Percentiles rank a stretch among this genome's conserved stretches.
These are phyloP conservation scores for Drosophila oshimai DNA, from an alignment of 1,140 invertebrate species.

Conservation along the genomic window DNA sequence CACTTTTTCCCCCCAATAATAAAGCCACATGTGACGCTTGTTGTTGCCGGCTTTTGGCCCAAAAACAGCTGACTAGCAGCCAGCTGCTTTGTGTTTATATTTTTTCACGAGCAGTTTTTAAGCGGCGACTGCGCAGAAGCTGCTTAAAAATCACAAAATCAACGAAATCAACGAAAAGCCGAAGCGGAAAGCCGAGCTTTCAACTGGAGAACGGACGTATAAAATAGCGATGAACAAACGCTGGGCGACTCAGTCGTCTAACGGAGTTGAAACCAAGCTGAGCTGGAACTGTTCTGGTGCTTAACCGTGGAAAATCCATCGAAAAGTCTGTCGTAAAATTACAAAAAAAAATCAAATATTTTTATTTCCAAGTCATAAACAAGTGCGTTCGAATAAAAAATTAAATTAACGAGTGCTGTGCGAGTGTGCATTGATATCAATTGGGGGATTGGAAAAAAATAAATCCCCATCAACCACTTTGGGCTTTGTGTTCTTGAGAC, in stretches of 20 bases:
- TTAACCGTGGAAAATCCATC: conserved; percentile 19
- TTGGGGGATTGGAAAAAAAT: conserved; percentile 20
- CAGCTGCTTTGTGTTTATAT: conserved; percentile 80
- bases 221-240: conserved; percentile 57
- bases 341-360: conserved; percentile 5
- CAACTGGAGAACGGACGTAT: conserved; percentile 48
- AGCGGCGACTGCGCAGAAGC: conserved; percentile 48
- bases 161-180: background rate
- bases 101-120: conserved; percentile 40
- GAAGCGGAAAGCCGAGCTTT: conserved; percentile 66
- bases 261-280: conserved; percentile 64
- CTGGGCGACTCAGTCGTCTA: conserved; percentile 68
- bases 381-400: conserved; percentile 33
- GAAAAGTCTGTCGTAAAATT: conserved; percentile 24
- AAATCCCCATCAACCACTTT: conserved; percentile 35
- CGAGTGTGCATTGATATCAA: conserved; percentile 12
- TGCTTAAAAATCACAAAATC: too few species aligned
- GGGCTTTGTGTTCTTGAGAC: conserved; percentile 59
- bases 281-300: conserved; percentile 58
- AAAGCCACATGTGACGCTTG: conserved; percentile 33
- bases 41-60: conserved; percentile 73
- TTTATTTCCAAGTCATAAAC: conserved; percentile 43
- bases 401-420: conserved; percentile 7
- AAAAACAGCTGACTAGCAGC: conserved; percentile 61
- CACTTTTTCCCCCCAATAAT: background rate